Base-by-base conservation (phyloP, 2,888 invertebrate genomes). In the Ommatoiulus sabulosus region DNA sequence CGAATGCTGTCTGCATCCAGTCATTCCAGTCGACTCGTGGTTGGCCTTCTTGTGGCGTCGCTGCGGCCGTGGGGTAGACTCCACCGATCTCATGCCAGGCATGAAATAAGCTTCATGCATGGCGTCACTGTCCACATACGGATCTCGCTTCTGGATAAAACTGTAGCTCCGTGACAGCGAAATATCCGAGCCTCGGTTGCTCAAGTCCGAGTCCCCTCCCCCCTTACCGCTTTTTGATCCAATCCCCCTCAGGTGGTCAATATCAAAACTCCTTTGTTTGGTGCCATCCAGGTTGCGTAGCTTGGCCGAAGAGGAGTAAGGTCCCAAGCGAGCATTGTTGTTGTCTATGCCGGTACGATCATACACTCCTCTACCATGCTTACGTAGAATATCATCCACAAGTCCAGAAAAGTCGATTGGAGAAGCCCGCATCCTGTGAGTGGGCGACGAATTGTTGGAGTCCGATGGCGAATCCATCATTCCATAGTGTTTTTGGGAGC, bases 101-200 rank as follows among this genome's bases (percentile, higher is more conserved):
- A 92, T 94, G 91, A 96, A 95, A 91, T 96, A 96, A 92, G 96
- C 96, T 91, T 96, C 96, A 92, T 96, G 96, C 96, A 96, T 96
- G 0, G 96, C 96, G 92, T 96, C 96, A 91, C 96, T 96, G 84
- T 96, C 96, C 84, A 72, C 87, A 52, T 87, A 89, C 87, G 63
- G 88, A 87, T 94, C 20, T 94, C 90, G 91, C 72, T 90, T 92
- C 20, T 94, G 94, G 91, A 94, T 94, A 90, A 94, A 94, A 90
- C 94, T 94, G 90, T 94, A 94, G 91, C 94, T 94, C 89, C 94
- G 87, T 17, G 90, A 90, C 3, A 90, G 89, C 10, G 90, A 90
- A 17, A 88, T 84, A 44, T 90, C 90, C 17, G 88, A 88, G 48
- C 80, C 88, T 10, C 86, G 57, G 72, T 87, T 91, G 86, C 91